phyloP scores from a whole-genome alignment of 1,140 invertebrate species.

The Condylostylus longicornis region DNA sequence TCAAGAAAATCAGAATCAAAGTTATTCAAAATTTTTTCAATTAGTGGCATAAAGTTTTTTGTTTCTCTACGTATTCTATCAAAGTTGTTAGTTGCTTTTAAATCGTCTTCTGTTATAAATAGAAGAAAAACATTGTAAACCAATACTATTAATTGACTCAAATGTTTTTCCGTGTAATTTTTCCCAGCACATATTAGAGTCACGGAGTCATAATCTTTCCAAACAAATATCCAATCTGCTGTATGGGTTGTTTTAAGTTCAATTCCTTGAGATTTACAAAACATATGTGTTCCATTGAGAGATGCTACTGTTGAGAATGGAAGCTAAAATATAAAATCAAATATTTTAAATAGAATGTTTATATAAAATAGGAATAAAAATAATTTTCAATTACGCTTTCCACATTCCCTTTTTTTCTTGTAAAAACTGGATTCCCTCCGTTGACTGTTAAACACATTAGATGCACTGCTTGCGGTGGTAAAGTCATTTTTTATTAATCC shows the following conservation, averaged over 20 bases:
- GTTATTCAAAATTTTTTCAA: conserved; percentile 54
- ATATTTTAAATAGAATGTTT: conserved; percentile 6
- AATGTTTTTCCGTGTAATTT: conserved; percentile 37
- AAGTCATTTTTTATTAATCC: too few species aligned
- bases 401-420: conserved; percentile 45
- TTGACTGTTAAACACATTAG: conserved; percentile 47
- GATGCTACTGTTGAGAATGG: conserved; percentile 66
- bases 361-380: neutral
- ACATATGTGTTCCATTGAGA: conserved; percentile 71
- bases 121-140: conserved; percentile 55
- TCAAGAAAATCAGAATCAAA: conserved; percentile 44
- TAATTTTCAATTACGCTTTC: conserved; percentile 9
- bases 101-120: conserved; percentile 54
- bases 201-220: conserved; percentile 52
- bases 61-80: conserved; percentile 25
- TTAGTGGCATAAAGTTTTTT: conserved; percentile 35
- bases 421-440: conserved; percentile 50
- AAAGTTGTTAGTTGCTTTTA: conserved; percentile 32
- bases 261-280: conserved; percentile 54
- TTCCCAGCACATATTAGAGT: conserved; percentile 43
- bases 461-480: too few species aligned
- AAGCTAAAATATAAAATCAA: conserved; percentile 38
- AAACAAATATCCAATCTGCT: conserved; percentile 52
- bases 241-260: conserved; percentile 46
- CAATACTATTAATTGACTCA: conserved; percentile 44